Evolutionary conservation across 2,797 vertebrate species (phyloP), one percentile per base, ranked within the genome.

Genomic region (Takifugu ocellatus): DNA sequence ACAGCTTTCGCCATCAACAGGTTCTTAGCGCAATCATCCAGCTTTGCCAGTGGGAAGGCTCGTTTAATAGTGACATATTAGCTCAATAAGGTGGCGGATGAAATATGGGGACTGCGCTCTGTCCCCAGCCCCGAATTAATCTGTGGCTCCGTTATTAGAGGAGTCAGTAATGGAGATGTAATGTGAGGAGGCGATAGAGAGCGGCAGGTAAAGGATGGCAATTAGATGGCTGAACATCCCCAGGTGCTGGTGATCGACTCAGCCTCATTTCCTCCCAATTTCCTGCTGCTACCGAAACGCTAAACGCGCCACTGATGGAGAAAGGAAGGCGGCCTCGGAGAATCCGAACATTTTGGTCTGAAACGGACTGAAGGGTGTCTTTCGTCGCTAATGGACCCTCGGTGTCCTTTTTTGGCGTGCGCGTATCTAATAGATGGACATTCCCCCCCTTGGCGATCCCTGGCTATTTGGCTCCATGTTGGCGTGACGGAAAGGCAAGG

Each of bases 331-430:
- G 8, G 15, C 11, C 5, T 48, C 39, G 25, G 49, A 48, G 15
- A 25, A 67, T 70, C 51, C 70, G 56, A 79, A 62, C 66, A 61
- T 74, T 70, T 61, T 66, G 75, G 63, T 71, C 61, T 59, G 56
- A 74, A 68, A 66, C 61, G 21, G 65, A 65, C 54, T 39, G 61
- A 70, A 71, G 50, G 64, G 75, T 56, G 66, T 70, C 56, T 78
- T 77, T 71, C 70, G 72, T 81, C 72, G 71, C 67, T 76, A 77
- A 82, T 81, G 77, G 72, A 70, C 43, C 56, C 63, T 57, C 49
- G 25, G 54, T 49, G 29, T 48, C 25, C 42, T 17, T 61, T 46
- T 36, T 2, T 36, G 11, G 36, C 3, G 6, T 52, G 3, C 50
- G 1, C 44, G 1, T 31, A 24, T 70, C 66, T 70, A n/a, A 48